Evolutionary conservation across 1,140 invertebrate species (phyloP).

Genomic region (Gonatopus flavifemur): DNA sequence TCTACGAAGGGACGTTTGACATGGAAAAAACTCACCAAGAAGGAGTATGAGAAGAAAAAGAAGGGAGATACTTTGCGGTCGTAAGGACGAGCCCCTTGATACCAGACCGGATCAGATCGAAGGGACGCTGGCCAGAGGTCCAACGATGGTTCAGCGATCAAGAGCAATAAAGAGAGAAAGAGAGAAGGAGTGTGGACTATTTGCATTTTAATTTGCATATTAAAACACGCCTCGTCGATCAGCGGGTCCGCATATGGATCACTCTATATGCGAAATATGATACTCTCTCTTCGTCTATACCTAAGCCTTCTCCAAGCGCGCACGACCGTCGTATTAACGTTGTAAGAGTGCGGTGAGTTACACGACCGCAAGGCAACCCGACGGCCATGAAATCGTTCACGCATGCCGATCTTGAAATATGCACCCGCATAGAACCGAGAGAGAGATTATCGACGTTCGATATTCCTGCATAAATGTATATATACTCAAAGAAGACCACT

Average conservation of each 20-base stretch:
- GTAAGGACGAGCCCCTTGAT: too few relatives aligned
- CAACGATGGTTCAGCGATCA: too few relatives aligned
- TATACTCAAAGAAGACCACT: too few relatives aligned
- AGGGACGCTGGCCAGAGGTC: too few relatives aligned
- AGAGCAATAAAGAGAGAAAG: slow-evolving; percentile 2
- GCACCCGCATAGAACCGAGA: slow-evolving; percentile 46
- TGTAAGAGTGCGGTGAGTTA: slow-evolving; percentile 51
- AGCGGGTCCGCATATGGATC: slow-evolving; percentile 25
- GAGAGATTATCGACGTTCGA: slow-evolving; percentile 37
- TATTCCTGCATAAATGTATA: too few relatives aligned
- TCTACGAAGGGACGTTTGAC: too few relatives aligned
- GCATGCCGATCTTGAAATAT: slow-evolving; percentile 58
- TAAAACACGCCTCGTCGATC: slow-evolving; percentile 47
- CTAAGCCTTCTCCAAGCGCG: too few relatives aligned
- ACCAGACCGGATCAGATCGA: too few relatives aligned
- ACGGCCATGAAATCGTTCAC: slow-evolving; percentile 55
- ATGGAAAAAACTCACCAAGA: too few relatives aligned
- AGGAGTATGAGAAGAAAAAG: too few relatives aligned
- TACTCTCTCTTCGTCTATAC: too few relatives aligned
- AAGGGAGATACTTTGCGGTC: too few relatives aligned
- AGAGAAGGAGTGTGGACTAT: slow-evolving; percentile 28
- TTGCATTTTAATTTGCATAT: slow-evolving; percentile 57
- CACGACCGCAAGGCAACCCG: slow-evolving; percentile 54
- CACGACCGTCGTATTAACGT: slow-evolving; percentile 51
- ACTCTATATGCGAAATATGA: slow-evolving; percentile 53